Evolutionary conservation across 2,113 vertebrate species (phyloP).

Genomic region (Ceyx melanurus): DNA sequence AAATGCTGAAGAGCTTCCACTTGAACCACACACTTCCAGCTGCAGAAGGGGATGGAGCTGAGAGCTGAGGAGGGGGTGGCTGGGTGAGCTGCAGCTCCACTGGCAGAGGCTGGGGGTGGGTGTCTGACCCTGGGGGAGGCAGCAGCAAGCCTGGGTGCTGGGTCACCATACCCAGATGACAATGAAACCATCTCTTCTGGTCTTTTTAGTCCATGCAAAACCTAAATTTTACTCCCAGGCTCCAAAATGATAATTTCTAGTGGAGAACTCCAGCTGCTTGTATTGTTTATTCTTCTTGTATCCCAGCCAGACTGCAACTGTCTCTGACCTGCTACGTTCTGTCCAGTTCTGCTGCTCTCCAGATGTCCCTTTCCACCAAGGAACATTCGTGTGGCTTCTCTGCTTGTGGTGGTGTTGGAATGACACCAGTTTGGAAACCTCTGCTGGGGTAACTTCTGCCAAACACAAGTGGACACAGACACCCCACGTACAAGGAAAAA

Average conservation of each 20-base stretch:
- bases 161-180: not conserved
- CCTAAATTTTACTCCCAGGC: not conserved
- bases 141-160: not conserved
- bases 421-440: not conserved
- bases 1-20: not conserved
- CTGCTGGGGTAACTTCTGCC: not conserved
- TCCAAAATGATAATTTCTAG: not conserved
- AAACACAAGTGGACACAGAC: not conserved
- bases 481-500: accelerated
- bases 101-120: not conserved
- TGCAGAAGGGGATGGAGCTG: not conserved
- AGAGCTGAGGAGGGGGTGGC: not conserved
- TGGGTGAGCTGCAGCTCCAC: not conserved
- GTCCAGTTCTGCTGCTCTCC: not conserved
- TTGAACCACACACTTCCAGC: accelerated
- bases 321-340: accelerated
- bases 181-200: not conserved
- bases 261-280: not conserved
- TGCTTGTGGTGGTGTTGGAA: not conserved
- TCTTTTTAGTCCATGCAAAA: not conserved
- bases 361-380: not conserved
- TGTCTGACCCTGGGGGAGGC: not conserved
- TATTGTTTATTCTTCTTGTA: not conserved
- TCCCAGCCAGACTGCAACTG: not conserved
- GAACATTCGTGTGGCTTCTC: not conserved